phyloP scores from a whole-genome alignment of 2,888 invertebrate species.

The Spisula solida region DNA sequence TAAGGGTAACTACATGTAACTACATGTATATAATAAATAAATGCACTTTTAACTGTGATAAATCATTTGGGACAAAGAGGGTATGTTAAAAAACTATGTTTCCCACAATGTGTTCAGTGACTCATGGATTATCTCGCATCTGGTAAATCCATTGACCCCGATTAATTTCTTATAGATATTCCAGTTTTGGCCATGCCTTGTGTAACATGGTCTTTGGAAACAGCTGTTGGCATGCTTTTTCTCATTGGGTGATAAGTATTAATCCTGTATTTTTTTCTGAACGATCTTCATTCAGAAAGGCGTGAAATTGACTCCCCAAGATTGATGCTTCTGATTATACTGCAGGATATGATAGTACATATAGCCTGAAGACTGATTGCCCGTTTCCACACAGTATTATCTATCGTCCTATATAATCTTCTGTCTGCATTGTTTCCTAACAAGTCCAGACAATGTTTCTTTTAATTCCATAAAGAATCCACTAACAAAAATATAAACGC shows the following conservation, averaged over 20 bases:
- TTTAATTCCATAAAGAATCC: too few relatives aligned
- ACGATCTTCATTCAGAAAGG: neutral
- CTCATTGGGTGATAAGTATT: neutral
- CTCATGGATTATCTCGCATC: neutral
- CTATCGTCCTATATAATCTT: too few relatives aligned
- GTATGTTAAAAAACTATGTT: neutral
- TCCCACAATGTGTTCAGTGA: slow-evolving; percentile 24
- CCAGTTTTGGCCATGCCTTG: slow-evolving; percentile 11
- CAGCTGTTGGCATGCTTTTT: slow-evolving; percentile 15
- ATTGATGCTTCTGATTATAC: neutral
- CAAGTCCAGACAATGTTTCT: too few relatives aligned
- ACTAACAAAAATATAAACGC: too few relatives aligned
- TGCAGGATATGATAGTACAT: neutral
- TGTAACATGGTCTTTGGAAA: slow-evolving; percentile 20
- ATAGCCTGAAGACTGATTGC: neutral
- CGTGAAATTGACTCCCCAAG: slow-evolving; percentile 1
- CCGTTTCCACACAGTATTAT: too few relatives aligned
- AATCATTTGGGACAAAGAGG: neutral
- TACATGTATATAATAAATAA: neutral
- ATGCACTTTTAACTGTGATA: neutral
- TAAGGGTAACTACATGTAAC: neutral
- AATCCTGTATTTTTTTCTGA: neutral
- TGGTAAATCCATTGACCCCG: slow-evolving; percentile 27
- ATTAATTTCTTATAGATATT: slow-evolving; percentile 18
- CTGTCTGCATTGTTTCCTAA: too few relatives aligned